Evolutionary conservation across 2,797 vertebrate species (phyloP).

Genomic region (Lacerta viridis): DNA sequence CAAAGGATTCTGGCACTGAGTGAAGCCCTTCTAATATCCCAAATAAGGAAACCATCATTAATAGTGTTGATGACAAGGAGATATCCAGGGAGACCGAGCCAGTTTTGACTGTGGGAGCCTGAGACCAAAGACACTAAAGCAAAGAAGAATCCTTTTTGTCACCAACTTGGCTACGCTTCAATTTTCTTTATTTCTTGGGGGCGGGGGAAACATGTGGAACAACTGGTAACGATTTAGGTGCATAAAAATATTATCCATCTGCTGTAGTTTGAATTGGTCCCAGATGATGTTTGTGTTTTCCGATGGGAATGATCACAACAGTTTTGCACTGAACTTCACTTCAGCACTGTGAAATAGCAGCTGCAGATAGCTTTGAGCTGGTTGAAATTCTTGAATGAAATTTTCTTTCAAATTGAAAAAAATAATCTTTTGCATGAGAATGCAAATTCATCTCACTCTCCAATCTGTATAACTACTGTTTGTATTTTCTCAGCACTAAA

Average conservation of each 20-base stretch:
- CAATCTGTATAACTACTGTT: background rate
- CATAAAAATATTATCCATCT: conserved; percentile 48
- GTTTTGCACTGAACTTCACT: conserved; percentile 51
- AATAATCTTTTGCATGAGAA: background rate
- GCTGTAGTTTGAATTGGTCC: conserved; percentile 45
- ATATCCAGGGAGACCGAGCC: conserved; percentile 42
- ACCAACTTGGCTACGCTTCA: conserved; percentile 37
- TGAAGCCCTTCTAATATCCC: conserved; percentile 47
- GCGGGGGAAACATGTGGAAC: conserved; percentile 1
- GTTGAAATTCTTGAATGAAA: conserved; percentile 13
- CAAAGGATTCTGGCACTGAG: conserved; percentile 65
- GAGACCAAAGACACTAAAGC: conserved; percentile 28
- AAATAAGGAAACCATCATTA: conserved; percentile 55
- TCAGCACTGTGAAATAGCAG: conserved; percentile 48
- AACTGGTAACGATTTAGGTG: conserved; percentile 56
- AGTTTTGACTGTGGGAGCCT: conserved; percentile 7
- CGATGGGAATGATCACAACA: conserved; percentile 60
- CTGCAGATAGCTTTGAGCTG: background rate
- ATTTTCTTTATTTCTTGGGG: background rate
- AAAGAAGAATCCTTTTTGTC: conserved; percentile 18
- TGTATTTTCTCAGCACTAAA: background rate
- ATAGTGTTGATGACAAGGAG: conserved; percentile 59
- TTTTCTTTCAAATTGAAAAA: background rate
- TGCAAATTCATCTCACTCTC: background rate
- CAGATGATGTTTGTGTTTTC: conserved; percentile 48